Evolutionary conservation across 2,888 invertebrate species (phyloP).

Genomic region (Saturnia japonica): DNA sequence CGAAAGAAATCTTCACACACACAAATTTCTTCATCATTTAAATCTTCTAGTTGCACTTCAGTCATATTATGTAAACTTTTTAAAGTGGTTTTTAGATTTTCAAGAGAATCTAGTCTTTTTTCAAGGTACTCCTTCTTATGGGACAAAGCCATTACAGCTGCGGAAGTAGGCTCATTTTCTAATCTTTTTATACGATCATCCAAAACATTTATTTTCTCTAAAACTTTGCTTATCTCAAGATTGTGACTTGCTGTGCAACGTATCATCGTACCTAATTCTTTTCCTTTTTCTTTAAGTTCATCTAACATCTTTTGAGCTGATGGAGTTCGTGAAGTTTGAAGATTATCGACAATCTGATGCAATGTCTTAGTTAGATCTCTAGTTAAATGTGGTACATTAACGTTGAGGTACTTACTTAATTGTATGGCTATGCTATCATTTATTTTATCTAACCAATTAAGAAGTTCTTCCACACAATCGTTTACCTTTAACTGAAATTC

Average conservation of each 20-base stretch:
- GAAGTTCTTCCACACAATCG: constrained; percentile 52
- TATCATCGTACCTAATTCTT: constrained; percentile 57
- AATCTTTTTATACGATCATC: constrained; percentile 60
- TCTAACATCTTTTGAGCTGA: constrained; percentile 48
- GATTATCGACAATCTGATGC: constrained; percentile 62
- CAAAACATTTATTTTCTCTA: constrained; percentile 59
- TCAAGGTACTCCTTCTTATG: constrained; percentile 65
- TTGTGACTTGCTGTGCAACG: constrained; percentile 52
- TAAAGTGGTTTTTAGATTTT: constrained; percentile 60
- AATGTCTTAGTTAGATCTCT: constrained; percentile 62
- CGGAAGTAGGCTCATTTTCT: constrained; percentile 53
- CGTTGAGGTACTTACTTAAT: constrained; percentile 56
- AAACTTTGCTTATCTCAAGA: constrained; percentile 64
- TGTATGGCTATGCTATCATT: constrained; percentile 57
- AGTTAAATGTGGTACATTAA: constrained; percentile 50
- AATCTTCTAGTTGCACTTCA: constrained; percentile 41
- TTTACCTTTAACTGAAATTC: constrained; percentile 54
- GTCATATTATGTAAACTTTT: constrained; percentile 46
- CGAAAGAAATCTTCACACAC: constrained; percentile 66
- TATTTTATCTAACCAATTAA: constrained; percentile 68
- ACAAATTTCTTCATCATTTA: constrained; percentile 52
- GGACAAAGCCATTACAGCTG: constrained; percentile 59
- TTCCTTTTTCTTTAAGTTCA: constrained; percentile 55
- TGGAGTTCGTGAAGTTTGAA: constrained; percentile 44
- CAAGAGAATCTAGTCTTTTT: constrained; percentile 53